Conservation (phyloP, 2,888 invertebrate genomes). For the Erannis defoliaria region DNA sequence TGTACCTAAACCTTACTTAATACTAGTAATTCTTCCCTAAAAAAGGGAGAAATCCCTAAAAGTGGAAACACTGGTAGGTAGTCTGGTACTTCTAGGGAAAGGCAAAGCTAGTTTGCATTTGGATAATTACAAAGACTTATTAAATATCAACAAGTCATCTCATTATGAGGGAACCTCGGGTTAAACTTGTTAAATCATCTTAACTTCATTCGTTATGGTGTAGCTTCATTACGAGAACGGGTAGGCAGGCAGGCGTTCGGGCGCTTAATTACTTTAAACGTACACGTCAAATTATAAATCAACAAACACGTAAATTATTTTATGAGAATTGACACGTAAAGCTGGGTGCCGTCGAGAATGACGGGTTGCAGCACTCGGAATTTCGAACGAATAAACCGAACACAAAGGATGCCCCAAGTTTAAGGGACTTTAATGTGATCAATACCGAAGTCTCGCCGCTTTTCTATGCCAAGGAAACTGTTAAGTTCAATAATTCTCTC, state of each 20-base stretch:
- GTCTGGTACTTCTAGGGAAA: constrained; percentile 70
- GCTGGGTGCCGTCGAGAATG: constrained; percentile 1
- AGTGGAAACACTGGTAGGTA: too few species aligned
- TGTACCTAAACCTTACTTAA: too few species aligned
- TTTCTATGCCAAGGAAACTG: constrained; percentile 36
- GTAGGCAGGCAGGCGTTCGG: constrained; percentile 53
- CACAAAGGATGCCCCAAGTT: constrained; percentile 42
- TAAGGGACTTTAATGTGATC: constrained; percentile 43
- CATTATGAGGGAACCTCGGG: constrained; percentile 52
- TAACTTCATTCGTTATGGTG: constrained; percentile 64
- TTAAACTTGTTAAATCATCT: constrained; percentile 64
- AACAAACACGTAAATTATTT: constrained; percentile 37
- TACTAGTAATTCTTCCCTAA: too few species aligned
- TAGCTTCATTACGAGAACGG: constrained; percentile 56
- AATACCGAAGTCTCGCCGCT: constrained; percentile 38
- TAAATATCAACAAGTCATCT: constrained; percentile 54
- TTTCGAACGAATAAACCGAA: constrained; percentile 34
- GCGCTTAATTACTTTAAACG: constrained; percentile 55
- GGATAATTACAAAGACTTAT: constrained; percentile 51
- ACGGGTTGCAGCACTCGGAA: constrained; percentile 12
- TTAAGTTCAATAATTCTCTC: constrained; percentile 10
- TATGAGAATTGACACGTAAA: constrained; percentile 31
- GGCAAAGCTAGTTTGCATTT: constrained; percentile 52
- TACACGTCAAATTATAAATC: constrained; percentile 43
- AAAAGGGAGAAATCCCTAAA: too few species aligned